Base-by-base conservation (phyloP, 1,140 invertebrate species). In the Babylonia areolata region DNA sequence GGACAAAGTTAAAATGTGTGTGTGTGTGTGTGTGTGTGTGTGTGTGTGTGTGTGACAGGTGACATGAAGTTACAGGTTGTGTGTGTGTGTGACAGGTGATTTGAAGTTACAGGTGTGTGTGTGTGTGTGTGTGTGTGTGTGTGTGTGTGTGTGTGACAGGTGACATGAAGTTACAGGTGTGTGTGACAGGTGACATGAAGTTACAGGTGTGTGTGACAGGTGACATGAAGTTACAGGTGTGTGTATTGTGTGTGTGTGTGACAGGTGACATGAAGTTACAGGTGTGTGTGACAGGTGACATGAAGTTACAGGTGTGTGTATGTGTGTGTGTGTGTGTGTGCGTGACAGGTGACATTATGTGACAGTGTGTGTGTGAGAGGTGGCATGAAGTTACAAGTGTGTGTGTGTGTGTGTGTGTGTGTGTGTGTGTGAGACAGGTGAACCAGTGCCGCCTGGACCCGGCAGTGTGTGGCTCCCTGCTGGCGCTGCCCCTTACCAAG, bases 401-500 rank as follows among this genome's bases (percentile, higher is more conserved):
- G n/a, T n/a, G n/a, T n/a, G 20, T 69, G 20, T 69, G 23, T 3
- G 23, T 69, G 23, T 69, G 23, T 69, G 23, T 69, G 23, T 69
- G 23, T 69, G 6, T 6, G 1, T 69, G 6, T 37, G 11, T 77
- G 35, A 28, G 71, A 15, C 83, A 85, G 39, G 64, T 69, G 33
- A 88, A 88, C 78, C 84, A 86, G 31, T 31, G 31, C 37, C 84
- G 84, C 0, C 35, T 88, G 23, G 85, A 87, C 42, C 84, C 88
- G 11, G 83, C 81, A 39, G 64, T 88, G 33, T 58, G 69, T 80
- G 84, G 86, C 31, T 79, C 80, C 9, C 87, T 85, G 31, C 54
- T 91, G 20, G 90, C 89, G 12, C 39, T 91, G 39, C 91, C 91
- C 1, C 64, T 87, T 5, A 77, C 85, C 33, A 88, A 87, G 86